Evolutionary conservation across 2,113 vertebrate species (phyloP), one percentile per base, ranked within the genome.

Genomic region (Chrysochloris asiatica): DNA sequence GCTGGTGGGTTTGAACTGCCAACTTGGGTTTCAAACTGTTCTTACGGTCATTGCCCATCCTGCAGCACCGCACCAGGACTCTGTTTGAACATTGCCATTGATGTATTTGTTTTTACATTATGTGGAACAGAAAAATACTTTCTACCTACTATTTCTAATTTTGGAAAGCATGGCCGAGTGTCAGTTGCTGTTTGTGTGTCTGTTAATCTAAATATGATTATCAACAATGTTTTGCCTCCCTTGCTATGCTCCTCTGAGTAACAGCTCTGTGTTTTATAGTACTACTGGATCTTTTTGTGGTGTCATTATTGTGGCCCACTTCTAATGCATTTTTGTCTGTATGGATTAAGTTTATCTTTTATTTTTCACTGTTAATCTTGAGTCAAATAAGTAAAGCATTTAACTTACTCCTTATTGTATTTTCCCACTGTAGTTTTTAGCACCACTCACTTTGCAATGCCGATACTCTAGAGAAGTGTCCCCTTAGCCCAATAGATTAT

Each of bases 311-410:
- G n/a, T 26, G 89, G 43, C 61, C 19, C 30, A 88, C 63, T 82
- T 43, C 24, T 54, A 56, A 59, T 56, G 84, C 14, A 41, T 30
- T 77, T 93, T 77, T 88, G 10, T 41, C 28, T 12, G 47, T n/a
- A 76, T 4, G 17, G 19, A 10, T 45, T 78, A 43, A 71, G 13
- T 75, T 94, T 81, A 65, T 52, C 8, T 86, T 88, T 90, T 50
- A 21, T 77, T 93, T 80, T 8, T 86, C 79, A 21, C 54, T 63
- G 17, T 75, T 88, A 75, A 50, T 72, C 47, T 94, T 94, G 41
- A 86, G 93, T 80, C 17, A 69, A 84, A 79, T 54, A 78, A 76
- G 63, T 80, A 43, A 45, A 79, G 36, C 5, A 45, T 77, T 81
- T 38, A 73, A 43, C 73, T 71, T 80, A 50, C 4, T 79, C 13